Percentiles rank a stretch among this genome's conserved stretches.
These are phyloP conservation scores for Cecropterus lyciades DNA, from an alignment of 1,140 invertebrate species.

Conservation along the genomic window DNA sequence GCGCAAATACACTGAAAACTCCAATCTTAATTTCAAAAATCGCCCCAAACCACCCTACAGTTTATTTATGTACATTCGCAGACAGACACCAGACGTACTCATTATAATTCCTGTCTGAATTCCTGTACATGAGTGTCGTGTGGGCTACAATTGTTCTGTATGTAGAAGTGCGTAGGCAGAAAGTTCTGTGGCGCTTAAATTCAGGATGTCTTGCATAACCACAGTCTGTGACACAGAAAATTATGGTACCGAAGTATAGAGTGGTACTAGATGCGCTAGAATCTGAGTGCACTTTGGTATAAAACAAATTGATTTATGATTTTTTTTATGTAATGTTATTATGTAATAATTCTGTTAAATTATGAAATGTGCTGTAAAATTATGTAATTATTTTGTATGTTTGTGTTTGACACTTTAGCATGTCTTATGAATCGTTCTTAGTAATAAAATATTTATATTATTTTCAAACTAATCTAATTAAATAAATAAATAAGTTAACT, in stretches of 20 bases:
- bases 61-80: background rate
- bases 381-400: no score
- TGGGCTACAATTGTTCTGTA: conserved; percentile 23
- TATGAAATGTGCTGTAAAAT: no score
- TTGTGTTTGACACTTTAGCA: no score
- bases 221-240: conserved; percentile 13
- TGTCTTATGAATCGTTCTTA: no score
- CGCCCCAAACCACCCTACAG: background rate
- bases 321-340: no score
- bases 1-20: no score
- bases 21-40: no score
- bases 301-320: no score
- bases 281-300: background rate
- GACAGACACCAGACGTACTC: conserved; percentile 13
- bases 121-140: conserved; percentile 18
- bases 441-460: no score
- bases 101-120: background rate
- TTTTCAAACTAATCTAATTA: no score
- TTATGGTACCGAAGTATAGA: conserved; percentile 11
- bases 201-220: conserved; percentile 30
- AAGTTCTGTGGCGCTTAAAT: conserved; percentile 28
- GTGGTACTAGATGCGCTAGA: background rate
- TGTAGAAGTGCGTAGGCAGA: conserved; percentile 14
- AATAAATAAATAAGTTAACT: no score
- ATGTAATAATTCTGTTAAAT: no score